phyloP scores from a whole-genome alignment of 2,113 vertebrate species.

The Amia ocellicauda region DNA sequence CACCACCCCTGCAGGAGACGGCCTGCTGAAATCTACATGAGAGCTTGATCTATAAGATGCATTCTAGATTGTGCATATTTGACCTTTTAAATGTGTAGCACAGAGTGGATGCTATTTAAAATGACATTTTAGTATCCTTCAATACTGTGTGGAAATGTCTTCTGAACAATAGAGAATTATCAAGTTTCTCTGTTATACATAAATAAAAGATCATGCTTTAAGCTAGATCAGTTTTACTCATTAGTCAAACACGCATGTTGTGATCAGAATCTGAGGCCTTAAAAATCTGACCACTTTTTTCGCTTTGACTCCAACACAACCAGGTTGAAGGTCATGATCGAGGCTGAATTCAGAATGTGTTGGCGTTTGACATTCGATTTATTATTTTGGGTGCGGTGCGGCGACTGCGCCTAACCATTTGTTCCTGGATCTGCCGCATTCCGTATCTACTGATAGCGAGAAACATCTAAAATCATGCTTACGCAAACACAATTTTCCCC shows the following conservation, averaged over 20 bases:
- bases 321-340: conserved; percentile 3
- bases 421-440: not conserved
- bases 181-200: too few relatives aligned
- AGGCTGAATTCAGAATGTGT: not conserved
- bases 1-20: not conserved
- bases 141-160: too few relatives aligned
- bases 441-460: conserved; percentile 6
- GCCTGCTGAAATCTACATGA: not conserved
- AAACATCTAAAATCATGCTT: conserved; percentile 19
- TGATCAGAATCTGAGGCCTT: too few relatives aligned
- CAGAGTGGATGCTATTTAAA: not conserved
- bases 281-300: too few relatives aligned
- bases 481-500: conserved; percentile 18
- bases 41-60: not conserved
- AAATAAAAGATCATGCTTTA: too few relatives aligned
- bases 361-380: not conserved
- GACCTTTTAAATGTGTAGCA: not conserved
- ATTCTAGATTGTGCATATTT: not conserved
- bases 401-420: not conserved
- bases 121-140: not conserved
- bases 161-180: too few relatives aligned
- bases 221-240: too few relatives aligned
- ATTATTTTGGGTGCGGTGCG: not conserved
- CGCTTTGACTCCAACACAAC: not conserved
- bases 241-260: too few relatives aligned